Evolutionary conservation across 2,888 invertebrate species (phyloP), one percentile per base, ranked within the genome.

Genomic region (Nematopogon swammerdamellus): DNA sequence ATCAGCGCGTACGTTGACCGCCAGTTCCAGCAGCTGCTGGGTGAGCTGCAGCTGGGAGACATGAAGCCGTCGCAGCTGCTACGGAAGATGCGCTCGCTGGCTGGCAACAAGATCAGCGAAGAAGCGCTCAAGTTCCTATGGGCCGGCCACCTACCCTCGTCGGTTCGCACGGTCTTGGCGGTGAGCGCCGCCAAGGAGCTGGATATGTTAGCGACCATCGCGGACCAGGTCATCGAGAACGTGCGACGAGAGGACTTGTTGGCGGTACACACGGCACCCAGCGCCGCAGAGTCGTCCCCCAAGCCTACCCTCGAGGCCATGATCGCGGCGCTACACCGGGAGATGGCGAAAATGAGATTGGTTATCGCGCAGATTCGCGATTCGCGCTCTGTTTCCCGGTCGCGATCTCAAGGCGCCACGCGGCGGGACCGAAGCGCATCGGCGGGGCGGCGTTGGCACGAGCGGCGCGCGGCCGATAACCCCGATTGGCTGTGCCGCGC

Each of bases 41-140:
- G 47, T 1, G 51, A 53, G n/a, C 52, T 54, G 50, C 54, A 57
- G 11, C 48, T 57, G 2, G 56, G 58, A 14, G 53, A 55, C 16
- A 57, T 56, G n/a, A 55, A 50, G 11, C 55, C 53, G 0, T 46
- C 45, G 2, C 57, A 57, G 20, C 46, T 57, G 14, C 50, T 59
- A 6, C 52, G 57, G 1, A 46, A 54, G 6, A 46, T 48, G n/a
- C 51, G 3, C 19, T 55, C 1, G 51, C 36, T 36, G 3, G 36
- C 36, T 14, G 36, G 36, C 8, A 36, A 4, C 11, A 36, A 36
- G 11, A 14, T 36, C 3, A 14, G 36, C 36, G 36, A 6, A 14
- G 36, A 36, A 3, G 36, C 36, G 8, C 36, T 36, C 3, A 36
- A 36, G 14, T 36, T 36, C 11, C 36, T 56, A 53, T 57, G 58